Evolutionary conservation across 1,140 invertebrate species (phyloP).

Genomic region (Drosophila willistoni): DNA sequence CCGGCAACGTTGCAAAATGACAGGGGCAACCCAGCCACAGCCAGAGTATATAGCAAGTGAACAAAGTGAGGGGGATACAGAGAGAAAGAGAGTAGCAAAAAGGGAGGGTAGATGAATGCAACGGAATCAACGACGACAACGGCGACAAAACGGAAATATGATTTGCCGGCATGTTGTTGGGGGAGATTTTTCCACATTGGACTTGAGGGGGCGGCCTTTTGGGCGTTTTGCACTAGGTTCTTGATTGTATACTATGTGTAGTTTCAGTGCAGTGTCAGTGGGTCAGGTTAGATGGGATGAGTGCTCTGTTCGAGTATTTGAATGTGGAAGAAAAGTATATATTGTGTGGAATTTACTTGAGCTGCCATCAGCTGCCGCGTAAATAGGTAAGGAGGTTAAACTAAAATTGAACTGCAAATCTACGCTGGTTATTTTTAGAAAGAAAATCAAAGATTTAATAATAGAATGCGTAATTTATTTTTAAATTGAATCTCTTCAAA

Average conservation of each 20-base stretch:
- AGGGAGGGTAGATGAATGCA: conserved; percentile 8
- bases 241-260: conserved; percentile 7
- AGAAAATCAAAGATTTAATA: background rate
- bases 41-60: conserved; percentile 30
- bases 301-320: background rate
- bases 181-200: conserved; percentile 16
- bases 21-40: conserved; percentile 9
- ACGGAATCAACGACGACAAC: conserved; percentile 25
- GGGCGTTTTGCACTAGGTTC: conserved; percentile 23
- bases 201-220: conserved; percentile 29
- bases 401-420: background rate
- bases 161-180: conserved; percentile 40
- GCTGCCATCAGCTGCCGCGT: background rate
- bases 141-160: conserved; percentile 63
- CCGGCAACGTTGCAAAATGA: conserved; percentile 14
- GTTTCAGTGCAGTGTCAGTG: conserved; percentile 49
- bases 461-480: conserved; percentile 2
- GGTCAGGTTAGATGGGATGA: conserved; percentile 31
- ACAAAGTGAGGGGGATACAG: background rate
- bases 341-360: background rate
- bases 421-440: background rate
- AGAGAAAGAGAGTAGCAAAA: background rate
- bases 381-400: conserved; percentile 5
- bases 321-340: conserved; percentile 15
- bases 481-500: background rate